These are phyloP conservation scores for Helicoverpa zea DNA, from an alignment of 1,140 invertebrate species.

Conservation along the genomic window DNA sequence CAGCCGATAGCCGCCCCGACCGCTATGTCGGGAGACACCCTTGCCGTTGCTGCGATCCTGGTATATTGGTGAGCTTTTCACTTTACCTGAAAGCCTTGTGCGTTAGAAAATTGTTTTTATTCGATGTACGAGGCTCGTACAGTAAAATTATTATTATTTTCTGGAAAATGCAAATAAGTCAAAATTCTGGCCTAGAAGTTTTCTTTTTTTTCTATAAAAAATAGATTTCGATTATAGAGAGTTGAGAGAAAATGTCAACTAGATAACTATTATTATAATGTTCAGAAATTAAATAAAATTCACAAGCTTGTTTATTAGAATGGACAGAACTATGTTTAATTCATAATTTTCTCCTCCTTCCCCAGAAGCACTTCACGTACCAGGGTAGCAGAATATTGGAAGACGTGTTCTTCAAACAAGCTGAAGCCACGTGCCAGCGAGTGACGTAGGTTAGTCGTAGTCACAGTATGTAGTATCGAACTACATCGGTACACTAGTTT, in stretches of 20 bases:
- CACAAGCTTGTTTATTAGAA: too few species aligned
- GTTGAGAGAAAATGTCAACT: too few species aligned
- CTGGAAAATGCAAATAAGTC: too few species aligned
- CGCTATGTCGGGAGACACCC: slow-evolving; percentile 48
- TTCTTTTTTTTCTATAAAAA: too few species aligned
- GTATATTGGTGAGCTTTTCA: slow-evolving; percentile 54
- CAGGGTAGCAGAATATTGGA: slow-evolving; percentile 61
- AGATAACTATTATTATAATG: background rate
- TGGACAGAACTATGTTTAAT: too few species aligned
- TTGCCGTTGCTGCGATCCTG: slow-evolving; percentile 55
- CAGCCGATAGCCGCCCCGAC: slow-evolving; percentile 88
- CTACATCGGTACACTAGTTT: slow-evolving; percentile 51
- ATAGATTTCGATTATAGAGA: too few species aligned
- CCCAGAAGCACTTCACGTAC: slow-evolving; percentile 57
- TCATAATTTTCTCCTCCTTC: slow-evolving; percentile 9
- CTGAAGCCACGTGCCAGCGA: slow-evolving; percentile 35
- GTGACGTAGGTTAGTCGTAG: slow-evolving; percentile 62
- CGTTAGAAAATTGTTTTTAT: too few species aligned
- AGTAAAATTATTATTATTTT: too few species aligned
- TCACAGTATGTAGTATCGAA: slow-evolving; percentile 47
- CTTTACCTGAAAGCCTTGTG: too few species aligned
- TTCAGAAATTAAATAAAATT: too few species aligned
- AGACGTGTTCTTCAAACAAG: slow-evolving; percentile 45
- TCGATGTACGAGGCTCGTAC: too few species aligned
- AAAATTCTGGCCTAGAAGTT: too few species aligned